Evolutionary conservation across 2,797 vertebrate species (phyloP), one percentile per base, ranked within the genome.

Genomic region (Acanthurus lineatus): DNA sequence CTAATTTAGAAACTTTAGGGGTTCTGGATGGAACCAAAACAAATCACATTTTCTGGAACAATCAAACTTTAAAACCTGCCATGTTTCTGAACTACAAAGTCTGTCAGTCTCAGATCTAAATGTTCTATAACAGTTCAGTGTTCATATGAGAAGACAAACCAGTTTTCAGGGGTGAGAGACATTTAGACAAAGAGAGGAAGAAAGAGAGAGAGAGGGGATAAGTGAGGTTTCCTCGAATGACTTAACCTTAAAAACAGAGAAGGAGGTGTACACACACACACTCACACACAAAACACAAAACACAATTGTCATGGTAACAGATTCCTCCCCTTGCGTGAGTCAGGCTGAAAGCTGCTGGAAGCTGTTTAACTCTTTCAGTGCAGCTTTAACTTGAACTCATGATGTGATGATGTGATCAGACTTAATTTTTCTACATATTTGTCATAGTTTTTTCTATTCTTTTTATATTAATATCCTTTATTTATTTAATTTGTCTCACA

Each of bases 201-300:
- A 42, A 32, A 8, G 49, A 6, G 47, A 63, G 62, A 20, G 47
- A 63, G 62, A n/a, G 57, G 28, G 28, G 28, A 32, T 32, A 32
- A 56, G n/a, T 1, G 42, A 38, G 52, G 38, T 49, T 77, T 76
- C 73, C 83, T 86, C 78, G 77, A 45, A 89, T 91, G 86, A 91
- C 88, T 80, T 88, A 84, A 90, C 69, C 28, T 58, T 57, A 44
- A 81, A 88, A 85, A 77, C 77, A 88, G 49, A 73, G 67, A 68
- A 25, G 25, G 49, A 28, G 57, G 42, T 47, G 9, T 52, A 4
- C 19, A 53, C 14, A 4, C 35, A 59, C 64, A 66, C 57, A 52
- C 51, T 22, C 51, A 52, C 65, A 56, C 35, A 64, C 65, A 66
- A 45, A 63, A 45, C 61, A 53, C 52, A 42, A 76, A 1, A 67